Conservation (phyloP, 2,888 invertebrate genomes). For the Orthonychiurus folsomi region DNA sequence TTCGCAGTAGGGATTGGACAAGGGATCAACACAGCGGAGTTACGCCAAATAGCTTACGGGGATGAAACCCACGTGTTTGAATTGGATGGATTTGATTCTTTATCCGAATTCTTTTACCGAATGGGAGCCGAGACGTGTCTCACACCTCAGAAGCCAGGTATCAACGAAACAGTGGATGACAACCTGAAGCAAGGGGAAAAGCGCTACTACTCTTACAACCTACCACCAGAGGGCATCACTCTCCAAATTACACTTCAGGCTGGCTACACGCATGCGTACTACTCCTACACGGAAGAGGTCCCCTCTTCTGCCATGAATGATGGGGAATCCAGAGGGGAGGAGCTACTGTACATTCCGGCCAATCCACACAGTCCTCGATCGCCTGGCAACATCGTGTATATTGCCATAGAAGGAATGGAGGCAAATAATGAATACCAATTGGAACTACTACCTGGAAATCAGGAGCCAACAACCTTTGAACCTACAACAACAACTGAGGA, state of each 20-base stretch:
- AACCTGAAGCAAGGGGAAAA: neutral
- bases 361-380: no score
- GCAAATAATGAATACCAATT: no score
- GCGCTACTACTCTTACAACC: neutral
- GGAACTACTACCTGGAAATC: no score
- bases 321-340: neutral
- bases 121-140: neutral
- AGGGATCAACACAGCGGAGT: neutral
- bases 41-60: neutral
- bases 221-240: constrained; percentile 2
- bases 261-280: neutral
- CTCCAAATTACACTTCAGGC: neutral
- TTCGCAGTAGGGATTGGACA: neutral
- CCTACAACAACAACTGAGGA: no score
- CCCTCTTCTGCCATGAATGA: neutral
- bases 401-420: no score
- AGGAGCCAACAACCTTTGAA: no score
- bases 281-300: neutral
- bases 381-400: no score
- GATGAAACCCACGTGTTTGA: neutral
- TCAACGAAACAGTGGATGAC: neutral
- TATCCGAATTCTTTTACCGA: neutral
- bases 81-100: neutral
- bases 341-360: no score
- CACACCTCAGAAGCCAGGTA: neutral